Evolutionary conservation across 2,113 vertebrate genomes (phyloP), one percentile per base, ranked within the genome.

Genomic region (Podarcis cretensis): DNA sequence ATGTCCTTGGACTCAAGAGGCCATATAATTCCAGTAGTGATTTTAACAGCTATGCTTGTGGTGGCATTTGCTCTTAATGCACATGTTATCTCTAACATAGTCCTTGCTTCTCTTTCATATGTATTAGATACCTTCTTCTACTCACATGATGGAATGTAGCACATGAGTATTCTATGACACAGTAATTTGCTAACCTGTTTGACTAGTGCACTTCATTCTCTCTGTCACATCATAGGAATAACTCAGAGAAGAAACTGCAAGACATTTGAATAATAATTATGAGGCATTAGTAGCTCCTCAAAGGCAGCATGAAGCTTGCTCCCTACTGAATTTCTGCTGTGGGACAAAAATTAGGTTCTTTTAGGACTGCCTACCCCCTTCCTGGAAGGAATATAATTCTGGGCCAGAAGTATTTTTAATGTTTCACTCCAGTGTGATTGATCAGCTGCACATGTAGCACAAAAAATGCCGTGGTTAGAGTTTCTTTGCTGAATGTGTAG

Each of bases 391-490:
- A 77, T 83, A 54, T 84, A 68, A 63, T 71, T 65, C 69, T 85
- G 9, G n/a, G 54, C 32, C 35, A 63, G 69, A 66, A 35, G 18
- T 71, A 35, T 86, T 74, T 63, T 86, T 78, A 86, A 86, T 25
- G 63, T 9, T 32, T 14, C n/a, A 2, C n/a, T 77, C 63, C 9
- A 85, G 5, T 83, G n/a, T 35, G 81, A 21, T n/a, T 83, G 54
- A 86, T 79, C 74, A 82, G 43, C 65, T 86, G 79, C 65, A 76
- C 32, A 66, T 40, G 73, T 32, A 78, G 63, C 91, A 79, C 74
- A 78, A 73, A 90, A 91, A 86, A 93, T 91, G 88, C 73, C 73
- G 9, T 91, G 57, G 35, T 81, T 69, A 74, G 80, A 83, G 88
- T 88, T 59, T 87, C 79, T 71, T 35, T 74, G 23, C 43, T 71